Base-by-base conservation (phyloP, 1,140 invertebrate genomes). In the Cyphomyrmex costatus region DNA sequence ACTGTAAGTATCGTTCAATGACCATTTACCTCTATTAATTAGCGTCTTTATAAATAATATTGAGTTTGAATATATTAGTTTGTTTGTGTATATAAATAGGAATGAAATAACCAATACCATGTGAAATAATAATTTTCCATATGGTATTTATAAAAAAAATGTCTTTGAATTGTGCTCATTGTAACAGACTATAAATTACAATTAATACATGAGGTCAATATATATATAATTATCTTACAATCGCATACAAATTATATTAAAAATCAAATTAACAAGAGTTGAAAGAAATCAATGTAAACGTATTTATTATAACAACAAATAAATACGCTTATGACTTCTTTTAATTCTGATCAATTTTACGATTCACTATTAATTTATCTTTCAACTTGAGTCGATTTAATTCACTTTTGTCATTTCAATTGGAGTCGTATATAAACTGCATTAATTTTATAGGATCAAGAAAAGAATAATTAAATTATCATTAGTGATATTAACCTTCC, bases 91-190 rank as follows among this genome's bases (percentile, higher is more conserved):
- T 49, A 16, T 49, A 49, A 16, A 49, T 49, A 78, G 36, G 19
- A 78, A 78, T 78, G 58, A 24, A 63, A 73, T 33, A 53, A 61
- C 10, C 74, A 46, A 77, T 24, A 63, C 16, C 16, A 63, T 77
- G 30, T 63, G 19, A 1, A 0, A 53, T 21, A 73, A 73, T 53
- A 46, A 63, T 63, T 63, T 78, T 78, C 33, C 3, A 27, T 24
- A 42, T 14, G 27, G 10, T 53, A 77, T 42, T 24, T 21, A 61
- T 61, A 78, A 63, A 78, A 78, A 78, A 78, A 49, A 49, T 46
- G 36, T 78, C 36, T 77, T 61, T 78, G 24, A 78, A 27, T 49
- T 63, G 5, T 10, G 58, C 21, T 78, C 12, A 42, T 77, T 2
- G 2, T 61, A 60, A 42, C 14, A 27, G 2, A 77, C 30, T 58